A percentile compares a stretch with the other conserved stretches of the same genome.
Evolutionary conservation across 2,113 vertebrate genomes (phyloP).

Genomic region (Myodes glareolus): DNA sequence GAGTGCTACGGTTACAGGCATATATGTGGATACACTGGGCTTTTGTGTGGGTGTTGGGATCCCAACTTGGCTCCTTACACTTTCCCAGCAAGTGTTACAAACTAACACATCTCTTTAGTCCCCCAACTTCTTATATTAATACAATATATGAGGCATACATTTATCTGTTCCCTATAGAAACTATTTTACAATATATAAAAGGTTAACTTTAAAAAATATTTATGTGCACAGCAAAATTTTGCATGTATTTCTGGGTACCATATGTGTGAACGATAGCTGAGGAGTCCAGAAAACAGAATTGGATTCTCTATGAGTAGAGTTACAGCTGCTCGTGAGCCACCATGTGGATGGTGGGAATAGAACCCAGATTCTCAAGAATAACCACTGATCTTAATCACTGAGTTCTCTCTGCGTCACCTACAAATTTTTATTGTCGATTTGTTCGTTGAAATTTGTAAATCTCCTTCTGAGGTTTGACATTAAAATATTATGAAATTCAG

Average conservation of each 20-base stretch:
- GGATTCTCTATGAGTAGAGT: neutral
- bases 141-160: slow-evolving; percentile 26
- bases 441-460: neutral
- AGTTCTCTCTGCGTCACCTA: neutral
- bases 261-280: neutral
- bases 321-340: neutral
- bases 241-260: neutral
- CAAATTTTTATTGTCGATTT: neutral
- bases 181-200: neutral
- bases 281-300: neutral
- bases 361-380: neutral
- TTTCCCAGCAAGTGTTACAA: neutral
- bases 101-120: neutral
- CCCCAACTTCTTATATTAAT: neutral
- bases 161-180: slow-evolving; percentile 42
- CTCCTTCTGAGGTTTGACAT: slow-evolving; percentile 6
- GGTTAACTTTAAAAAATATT: neutral
- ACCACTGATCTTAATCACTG: neutral
- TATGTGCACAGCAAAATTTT: neutral
- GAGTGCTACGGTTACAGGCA: neutral
- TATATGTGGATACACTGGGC: neutral
- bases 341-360: neutral
- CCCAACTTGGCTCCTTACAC: neutral
- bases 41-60: neutral
- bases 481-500: slow-evolving; percentile 20